Evolutionary conservation across 1,140 invertebrate species (phyloP), one percentile per base, ranked within the genome.

Genomic region (Mamestra configurata): DNA sequence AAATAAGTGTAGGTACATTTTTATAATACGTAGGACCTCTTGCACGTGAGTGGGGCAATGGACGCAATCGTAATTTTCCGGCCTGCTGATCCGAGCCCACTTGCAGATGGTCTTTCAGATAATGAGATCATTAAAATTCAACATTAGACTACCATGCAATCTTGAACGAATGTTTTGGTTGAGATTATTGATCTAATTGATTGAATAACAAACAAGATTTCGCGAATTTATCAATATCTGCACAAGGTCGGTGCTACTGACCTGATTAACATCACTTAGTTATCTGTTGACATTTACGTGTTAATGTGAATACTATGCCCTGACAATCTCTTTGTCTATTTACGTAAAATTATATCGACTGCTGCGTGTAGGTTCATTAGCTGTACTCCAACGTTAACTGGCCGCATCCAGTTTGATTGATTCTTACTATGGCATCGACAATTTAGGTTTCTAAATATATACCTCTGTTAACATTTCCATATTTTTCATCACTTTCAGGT

Each of bases 401-500:
- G n/a, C n/a, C n/a, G n/a, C n/a, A n/a, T n/a, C n/a, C n/a, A n/a
- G n/a, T n/a, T n/a, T 31, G 27, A 31, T 3, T n/a, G 15, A 49
- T 49, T 49, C 2, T 15, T 49, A 49, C 43, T 49, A 4, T 49
- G 11, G 10, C 4, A 37, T 6, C 10, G 35, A 8, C 35, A 6
- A 7, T 37, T 7, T 0, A 37, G 35, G 35, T 37, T 37, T 37
- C 10, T 8, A 37, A 37, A 37, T 37, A 13, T 6, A 49, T 4
- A 49, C n/a, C n/a, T n/a, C n/a, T n/a, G 13, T 49, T 13, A 49
- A 49, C 1, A 49, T 49, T 13, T 49, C 15, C 7, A 59, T 53
- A 43, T 22, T 43, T 53, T 53, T 35, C 8, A 11, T 77, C 68
- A 64, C 51, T 77, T 88, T 59, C 80, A 90, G 88, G 78, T 51